Evolutionary conservation across 2,797 vertebrate species (phyloP).

Genomic region (Chrosomus eos): DNA sequence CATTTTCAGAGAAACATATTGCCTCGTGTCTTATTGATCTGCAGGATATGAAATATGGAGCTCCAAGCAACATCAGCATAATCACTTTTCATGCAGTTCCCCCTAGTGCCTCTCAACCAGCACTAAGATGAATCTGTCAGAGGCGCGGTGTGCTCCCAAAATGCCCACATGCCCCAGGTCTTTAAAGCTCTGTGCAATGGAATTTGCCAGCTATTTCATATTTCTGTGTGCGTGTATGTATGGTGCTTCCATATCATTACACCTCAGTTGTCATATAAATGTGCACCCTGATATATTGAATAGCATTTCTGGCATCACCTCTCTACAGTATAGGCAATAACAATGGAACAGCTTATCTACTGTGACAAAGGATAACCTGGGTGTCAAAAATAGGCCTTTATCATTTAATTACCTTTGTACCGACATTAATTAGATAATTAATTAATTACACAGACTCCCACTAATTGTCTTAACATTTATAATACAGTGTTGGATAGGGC

Average conservation of each 20-base stretch:
- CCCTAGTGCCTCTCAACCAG: constrained; percentile 49
- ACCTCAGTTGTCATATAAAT: constrained; percentile 7
- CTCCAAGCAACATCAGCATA: constrained; percentile 42
- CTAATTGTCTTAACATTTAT: constrained; percentile 39
- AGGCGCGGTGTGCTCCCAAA: constrained; percentile 14
- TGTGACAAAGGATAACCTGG: constrained; percentile 39
- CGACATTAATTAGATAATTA: constrained; percentile 30
- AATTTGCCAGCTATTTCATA: constrained; percentile 8
- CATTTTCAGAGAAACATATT: constrained; percentile 51
- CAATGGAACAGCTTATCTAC: constrained; percentile 37
- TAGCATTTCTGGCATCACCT: constrained; percentile 7
- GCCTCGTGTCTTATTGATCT: constrained; percentile 55
- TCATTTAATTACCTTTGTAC: constrained; percentile 49
- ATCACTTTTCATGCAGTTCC: constrained; percentile 51
- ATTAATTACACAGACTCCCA: constrained; percentile 23
- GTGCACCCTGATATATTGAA: neutral
- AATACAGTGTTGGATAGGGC: constrained; percentile 18
- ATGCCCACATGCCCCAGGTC: neutral
- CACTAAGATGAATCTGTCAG: constrained; percentile 50
- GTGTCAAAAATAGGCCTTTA: constrained; percentile 29
- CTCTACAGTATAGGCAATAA: neutral
- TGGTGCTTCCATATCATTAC: neutral
- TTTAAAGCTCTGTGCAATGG: neutral
- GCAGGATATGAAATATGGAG: constrained; percentile 50
- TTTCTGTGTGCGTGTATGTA: neutral